These are phyloP conservation scores for Perithous albicinctus DNA, from an alignment of 2,888 invertebrate genomes.

Conservation along the genomic window DNA sequence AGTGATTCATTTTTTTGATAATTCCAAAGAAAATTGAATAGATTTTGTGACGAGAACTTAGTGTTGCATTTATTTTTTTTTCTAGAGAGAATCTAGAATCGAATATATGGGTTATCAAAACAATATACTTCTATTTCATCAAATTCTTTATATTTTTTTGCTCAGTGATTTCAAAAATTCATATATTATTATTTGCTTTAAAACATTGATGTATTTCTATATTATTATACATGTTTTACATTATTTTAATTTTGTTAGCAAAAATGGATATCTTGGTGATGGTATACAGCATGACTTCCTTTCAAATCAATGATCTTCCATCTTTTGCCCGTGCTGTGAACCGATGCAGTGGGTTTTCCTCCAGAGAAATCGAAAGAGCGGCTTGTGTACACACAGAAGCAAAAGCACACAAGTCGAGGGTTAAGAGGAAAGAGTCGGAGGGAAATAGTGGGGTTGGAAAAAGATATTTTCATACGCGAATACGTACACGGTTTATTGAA, in stretches of 20 bases:
- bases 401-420: slow-evolving; percentile 26
- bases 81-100: too few relatives aligned
- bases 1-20: too few relatives aligned
- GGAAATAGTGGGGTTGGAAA: slow-evolving; percentile 6
- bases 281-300: slow-evolving; percentile 2
- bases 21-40: too few relatives aligned
- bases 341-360: slow-evolving; percentile 51
- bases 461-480: slow-evolving; percentile 65
- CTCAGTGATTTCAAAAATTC: not conserved
- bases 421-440: not conserved
- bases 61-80: too few relatives aligned
- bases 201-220: too few relatives aligned
- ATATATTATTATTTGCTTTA: too few relatives aligned
- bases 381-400: slow-evolving; percentile 8
- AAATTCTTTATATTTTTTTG: too few relatives aligned
- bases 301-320: slow-evolving; percentile 52
- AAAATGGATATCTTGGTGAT: not conserved
- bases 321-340: slow-evolving; percentile 38
- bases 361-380: slow-evolving; percentile 61
- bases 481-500: slow-evolving; percentile 64
- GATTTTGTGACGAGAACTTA: too few relatives aligned
- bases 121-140: too few relatives aligned
- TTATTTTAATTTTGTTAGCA: not conserved
- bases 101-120: too few relatives aligned
- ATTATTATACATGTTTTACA: not conserved